Evolutionary conservation across 2,113 vertebrate genomes (phyloP).

Genomic region (Caranx ignobilis): DNA sequence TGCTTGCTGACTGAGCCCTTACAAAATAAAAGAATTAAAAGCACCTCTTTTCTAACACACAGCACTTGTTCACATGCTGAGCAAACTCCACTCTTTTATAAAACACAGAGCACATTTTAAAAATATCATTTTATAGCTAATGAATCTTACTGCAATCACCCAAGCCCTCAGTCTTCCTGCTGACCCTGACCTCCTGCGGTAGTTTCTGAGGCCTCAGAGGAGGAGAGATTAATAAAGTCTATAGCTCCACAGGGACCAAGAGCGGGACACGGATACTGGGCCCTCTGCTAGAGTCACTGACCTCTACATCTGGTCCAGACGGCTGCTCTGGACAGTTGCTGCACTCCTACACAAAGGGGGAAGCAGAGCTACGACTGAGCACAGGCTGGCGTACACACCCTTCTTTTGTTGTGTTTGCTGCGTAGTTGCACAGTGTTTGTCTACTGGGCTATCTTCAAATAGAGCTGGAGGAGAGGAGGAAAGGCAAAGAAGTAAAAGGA

Average conservation of each 20-base stretch:
- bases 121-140: conserved; percentile 34
- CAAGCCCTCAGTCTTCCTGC: conserved; percentile 11
- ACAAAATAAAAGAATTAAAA: not conserved
- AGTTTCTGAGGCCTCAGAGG: conserved; percentile 65
- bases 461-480: conserved; percentile 4
- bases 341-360: conserved; percentile 57
- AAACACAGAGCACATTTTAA: conserved; percentile 15
- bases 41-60: not conserved
- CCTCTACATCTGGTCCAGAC: conserved; percentile 75
- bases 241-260: conserved; percentile 68
- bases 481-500: conserved; percentile 29
- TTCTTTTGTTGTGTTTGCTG: conserved; percentile 51
- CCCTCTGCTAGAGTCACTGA: conserved; percentile 55
- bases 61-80: not conserved
- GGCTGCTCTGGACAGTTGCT: conserved; percentile 72
- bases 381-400: conserved; percentile 47
- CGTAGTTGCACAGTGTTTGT: conserved; percentile 27
- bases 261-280: conserved; percentile 63
- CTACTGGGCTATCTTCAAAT: conserved; percentile 22
- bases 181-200: conserved; percentile 51
- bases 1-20: not conserved
- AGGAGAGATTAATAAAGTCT: conserved; percentile 77
- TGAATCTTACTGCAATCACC: conserved; percentile 17
- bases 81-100: not conserved
- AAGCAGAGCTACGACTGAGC: conserved; percentile 24